Evolutionary conservation across 2,888 invertebrate genomes (phyloP).

Genomic region (Drosophila colorata): DNA sequence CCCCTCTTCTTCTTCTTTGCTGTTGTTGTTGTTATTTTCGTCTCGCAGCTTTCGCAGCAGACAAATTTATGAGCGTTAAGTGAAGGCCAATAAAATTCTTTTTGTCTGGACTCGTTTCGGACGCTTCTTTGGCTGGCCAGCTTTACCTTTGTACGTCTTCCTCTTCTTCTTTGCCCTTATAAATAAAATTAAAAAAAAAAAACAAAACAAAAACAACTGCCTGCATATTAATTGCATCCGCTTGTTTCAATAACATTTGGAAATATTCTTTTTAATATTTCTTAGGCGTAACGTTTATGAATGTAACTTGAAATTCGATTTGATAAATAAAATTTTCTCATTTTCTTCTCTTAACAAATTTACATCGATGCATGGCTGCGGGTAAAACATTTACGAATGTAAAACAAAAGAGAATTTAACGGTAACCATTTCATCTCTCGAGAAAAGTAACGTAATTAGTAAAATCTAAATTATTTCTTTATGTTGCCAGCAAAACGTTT

Average conservation of each 20-base stretch:
- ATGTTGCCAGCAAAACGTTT: no score
- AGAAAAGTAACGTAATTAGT: no score
- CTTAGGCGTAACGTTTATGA: no score
- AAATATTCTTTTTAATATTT: background rate
- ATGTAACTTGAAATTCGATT: no score
- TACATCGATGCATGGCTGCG: background rate
- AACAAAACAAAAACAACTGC: background rate
- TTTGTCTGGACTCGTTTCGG: slow-evolving; percentile 64
- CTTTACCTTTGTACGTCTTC: slow-evolving; percentile 20
- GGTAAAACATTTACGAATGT: background rate
- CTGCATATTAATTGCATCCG: slow-evolving; percentile 26
- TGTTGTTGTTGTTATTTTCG: slow-evolving; percentile 18
- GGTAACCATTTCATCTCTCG: no score
- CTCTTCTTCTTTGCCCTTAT: background rate
- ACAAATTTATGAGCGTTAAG: slow-evolving; percentile 81
- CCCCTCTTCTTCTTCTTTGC: slow-evolving; percentile 1
- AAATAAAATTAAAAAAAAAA: background rate
- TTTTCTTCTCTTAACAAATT: no score
- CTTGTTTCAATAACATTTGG: background rate
- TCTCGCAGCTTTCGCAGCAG: slow-evolving; percentile 58
- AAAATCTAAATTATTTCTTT: no score
- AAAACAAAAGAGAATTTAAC: no score
- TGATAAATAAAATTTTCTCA: no score
- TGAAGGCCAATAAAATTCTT: slow-evolving; percentile 81
- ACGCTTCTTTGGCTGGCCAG: slow-evolving; percentile 1